Evolutionary conservation across 2,888 invertebrate genomes (phyloP).

Genomic region (Scaeva pyrastri): DNA sequence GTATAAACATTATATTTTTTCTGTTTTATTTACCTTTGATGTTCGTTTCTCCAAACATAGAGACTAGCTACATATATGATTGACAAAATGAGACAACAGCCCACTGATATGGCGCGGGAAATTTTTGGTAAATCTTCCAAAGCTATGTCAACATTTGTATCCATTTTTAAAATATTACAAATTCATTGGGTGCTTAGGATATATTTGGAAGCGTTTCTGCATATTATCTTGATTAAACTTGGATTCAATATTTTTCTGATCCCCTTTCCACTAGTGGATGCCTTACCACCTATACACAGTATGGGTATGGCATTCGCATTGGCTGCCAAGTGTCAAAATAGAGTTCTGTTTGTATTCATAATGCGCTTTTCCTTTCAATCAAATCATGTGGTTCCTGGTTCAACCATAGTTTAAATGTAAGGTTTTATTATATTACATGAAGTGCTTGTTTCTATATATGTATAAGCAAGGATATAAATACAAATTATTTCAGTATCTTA

Average conservation of each 20-base stretch:
- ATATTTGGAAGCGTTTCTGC: not conserved
- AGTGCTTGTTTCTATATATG: too few relatives aligned
- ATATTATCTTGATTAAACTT: not conserved
- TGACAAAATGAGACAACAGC: slow-evolving; percentile 91
- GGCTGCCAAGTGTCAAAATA: not conserved
- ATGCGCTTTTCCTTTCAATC: too few relatives aligned
- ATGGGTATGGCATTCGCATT: too few relatives aligned
- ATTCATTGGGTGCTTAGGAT: slow-evolving; percentile 9
- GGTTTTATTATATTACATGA: too few relatives aligned
- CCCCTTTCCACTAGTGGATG: not conserved
- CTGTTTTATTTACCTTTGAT: slow-evolving; percentile 87
- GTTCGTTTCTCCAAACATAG: slow-evolving; percentile 92
- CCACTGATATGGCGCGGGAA: slow-evolving; percentile 87
- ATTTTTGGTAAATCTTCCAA: slow-evolving; percentile 78
- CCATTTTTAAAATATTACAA: slow-evolving; percentile 55
- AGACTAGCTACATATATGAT: slow-evolving; percentile 93
- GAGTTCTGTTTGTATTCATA: too few relatives aligned
- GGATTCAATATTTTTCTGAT: not conserved
- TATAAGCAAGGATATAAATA: too few relatives aligned
- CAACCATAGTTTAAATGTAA: too few relatives aligned
- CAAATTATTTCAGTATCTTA: too few relatives aligned
- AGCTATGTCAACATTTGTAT: slow-evolving; percentile 32
- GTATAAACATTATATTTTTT: not conserved
- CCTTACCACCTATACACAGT: too few relatives aligned
- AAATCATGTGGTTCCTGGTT: too few relatives aligned